Evolutionary conservation across 2,113 vertebrate genomes (phyloP).

Genomic region (Myotis yumanensis): DNA sequence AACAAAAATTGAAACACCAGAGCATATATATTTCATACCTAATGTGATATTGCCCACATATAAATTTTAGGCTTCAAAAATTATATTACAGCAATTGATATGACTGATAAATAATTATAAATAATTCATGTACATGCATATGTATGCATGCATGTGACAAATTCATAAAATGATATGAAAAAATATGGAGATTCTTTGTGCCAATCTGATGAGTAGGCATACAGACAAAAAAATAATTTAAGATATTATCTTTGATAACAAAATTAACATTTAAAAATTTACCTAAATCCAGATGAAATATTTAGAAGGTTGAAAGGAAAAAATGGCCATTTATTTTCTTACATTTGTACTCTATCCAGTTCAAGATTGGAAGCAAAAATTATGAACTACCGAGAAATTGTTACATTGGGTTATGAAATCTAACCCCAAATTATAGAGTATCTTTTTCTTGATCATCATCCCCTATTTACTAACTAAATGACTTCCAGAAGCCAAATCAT

Average conservation of each 20-base stretch:
- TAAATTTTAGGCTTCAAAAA: constrained; percentile 17
- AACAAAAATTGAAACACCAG: not conserved
- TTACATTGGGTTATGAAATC: not conserved
- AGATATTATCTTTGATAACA: not conserved
- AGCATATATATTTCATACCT: not conserved
- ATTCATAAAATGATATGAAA: not conserved
- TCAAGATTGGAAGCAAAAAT: constrained; percentile 49
- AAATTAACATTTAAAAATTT: not conserved
- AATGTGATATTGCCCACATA: not conserved
- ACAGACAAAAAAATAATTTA: not conserved
- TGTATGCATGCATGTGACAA: not conserved
- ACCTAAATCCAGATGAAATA: not conserved
- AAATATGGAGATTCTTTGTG: not conserved
- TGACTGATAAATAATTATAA: not conserved
- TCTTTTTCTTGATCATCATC: not conserved
- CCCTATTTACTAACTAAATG: constrained; percentile 35
- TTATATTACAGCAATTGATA: not conserved
- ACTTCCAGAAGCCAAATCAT: constrained; percentile 6
- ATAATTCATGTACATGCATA: not conserved
- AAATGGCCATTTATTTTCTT: constrained; percentile 28
- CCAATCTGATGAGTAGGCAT: not conserved
- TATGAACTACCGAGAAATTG: constrained; percentile 28
- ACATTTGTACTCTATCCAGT: not conserved
- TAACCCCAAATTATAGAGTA: not conserved
- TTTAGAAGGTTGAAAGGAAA: not conserved